Conservation (phyloP, 2,113 vertebrate genomes). For the Cololabis saira region DNA sequence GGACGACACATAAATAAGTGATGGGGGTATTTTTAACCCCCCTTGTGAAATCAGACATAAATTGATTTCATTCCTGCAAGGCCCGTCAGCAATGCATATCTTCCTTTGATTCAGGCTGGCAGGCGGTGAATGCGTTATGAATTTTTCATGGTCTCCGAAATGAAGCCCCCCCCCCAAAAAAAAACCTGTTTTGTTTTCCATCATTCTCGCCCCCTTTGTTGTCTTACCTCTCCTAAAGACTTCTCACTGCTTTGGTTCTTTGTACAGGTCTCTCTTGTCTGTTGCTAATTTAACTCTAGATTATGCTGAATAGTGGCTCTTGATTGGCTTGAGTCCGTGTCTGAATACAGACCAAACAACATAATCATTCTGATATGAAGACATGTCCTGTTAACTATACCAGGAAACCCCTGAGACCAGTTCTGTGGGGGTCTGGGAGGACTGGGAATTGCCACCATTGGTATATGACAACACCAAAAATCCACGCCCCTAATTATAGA, state of each 20-base stretch:
- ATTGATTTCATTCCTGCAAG: constrained; percentile 71
- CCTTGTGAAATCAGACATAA: constrained; percentile 72
- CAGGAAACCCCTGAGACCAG: too few species aligned
- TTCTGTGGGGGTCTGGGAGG: too few species aligned
- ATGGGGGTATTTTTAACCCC: constrained; percentile 75
- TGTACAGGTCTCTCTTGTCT: constrained; percentile 25
- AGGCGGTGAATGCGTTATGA: constrained; percentile 68
- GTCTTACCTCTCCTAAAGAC: constrained; percentile 8
- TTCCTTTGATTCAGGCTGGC: constrained; percentile 73
- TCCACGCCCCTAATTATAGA: too few species aligned
- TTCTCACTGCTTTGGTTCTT: constrained; percentile 28
- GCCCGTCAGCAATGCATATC: constrained; percentile 67
- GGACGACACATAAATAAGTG: constrained; percentile 69
- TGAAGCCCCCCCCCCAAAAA: constrained; percentile 22
- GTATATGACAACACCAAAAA: too few species aligned
- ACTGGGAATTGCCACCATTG: too few species aligned
- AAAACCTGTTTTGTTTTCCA: constrained; percentile 15
- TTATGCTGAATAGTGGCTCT: constrained; percentile 57
- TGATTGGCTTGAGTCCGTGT: constrained; percentile 44
- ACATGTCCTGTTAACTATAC: too few species aligned
- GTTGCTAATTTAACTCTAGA: constrained; percentile 14
- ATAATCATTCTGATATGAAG: too few species aligned
- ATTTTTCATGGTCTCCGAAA: constrained; percentile 76
- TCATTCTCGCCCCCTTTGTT: constrained; percentile 29
- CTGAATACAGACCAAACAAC: too few species aligned